A percentile compares a stretch with the other conserved stretches of the same genome.
Evolutionary conservation across 2,113 vertebrate genomes (phyloP).

Genomic region (Nesogale talazaci): DNA sequence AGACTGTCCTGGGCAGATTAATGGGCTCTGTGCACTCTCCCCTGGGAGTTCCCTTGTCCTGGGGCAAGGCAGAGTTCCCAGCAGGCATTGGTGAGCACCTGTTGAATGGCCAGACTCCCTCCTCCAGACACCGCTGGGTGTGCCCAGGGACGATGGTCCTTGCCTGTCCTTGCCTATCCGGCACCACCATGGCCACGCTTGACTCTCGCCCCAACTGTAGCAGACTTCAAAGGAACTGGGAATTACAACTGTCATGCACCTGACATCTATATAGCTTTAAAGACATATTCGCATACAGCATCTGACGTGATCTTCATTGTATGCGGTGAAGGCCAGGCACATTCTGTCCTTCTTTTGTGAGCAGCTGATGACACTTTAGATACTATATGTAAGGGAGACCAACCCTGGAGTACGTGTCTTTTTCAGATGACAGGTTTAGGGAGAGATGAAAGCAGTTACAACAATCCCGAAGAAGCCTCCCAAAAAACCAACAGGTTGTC

Average conservation of each 20-base stretch:
- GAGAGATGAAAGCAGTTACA: not conserved
- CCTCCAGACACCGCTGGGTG: no score
- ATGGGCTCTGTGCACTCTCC: not conserved
- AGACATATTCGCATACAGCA: not conserved
- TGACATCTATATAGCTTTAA: not conserved
- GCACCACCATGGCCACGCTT: no score
- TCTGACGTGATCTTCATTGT: not conserved
- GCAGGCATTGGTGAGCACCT: no score
- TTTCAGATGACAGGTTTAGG: slow-evolving; percentile 2
- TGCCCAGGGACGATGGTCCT: no score
- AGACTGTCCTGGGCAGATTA: not conserved
- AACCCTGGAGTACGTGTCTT: no score
- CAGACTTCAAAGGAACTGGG: no score
- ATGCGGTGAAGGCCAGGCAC: not conserved
- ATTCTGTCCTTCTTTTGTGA: not conserved
- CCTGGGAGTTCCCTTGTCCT: no score
- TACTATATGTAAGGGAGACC: not conserved
- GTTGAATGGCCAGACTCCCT: no score
- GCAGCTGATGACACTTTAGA: not conserved
- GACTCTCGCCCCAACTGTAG: no score
- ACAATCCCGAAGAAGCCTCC: not conserved
- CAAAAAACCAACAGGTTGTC: not conserved
- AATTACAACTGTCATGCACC: no score
- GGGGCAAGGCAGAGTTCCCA: no score
- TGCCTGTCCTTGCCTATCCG: no score